phyloP scores from a whole-genome alignment of 2,113 vertebrate species.

The Tragelaphus scriptus region DNA sequence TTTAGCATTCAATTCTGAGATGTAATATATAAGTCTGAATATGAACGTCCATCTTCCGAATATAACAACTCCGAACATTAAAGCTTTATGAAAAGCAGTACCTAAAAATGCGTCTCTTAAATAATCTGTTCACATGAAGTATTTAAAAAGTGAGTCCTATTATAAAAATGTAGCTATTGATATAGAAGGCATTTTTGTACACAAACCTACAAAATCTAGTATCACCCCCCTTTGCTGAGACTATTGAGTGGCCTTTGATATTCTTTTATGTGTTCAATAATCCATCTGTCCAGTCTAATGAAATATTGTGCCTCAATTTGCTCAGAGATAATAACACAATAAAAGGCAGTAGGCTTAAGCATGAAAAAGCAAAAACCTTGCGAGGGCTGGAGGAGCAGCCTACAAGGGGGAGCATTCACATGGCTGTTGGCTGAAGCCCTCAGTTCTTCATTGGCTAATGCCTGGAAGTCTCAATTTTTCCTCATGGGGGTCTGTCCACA shows the following conservation, averaged over 20 bases:
- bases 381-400: no score
- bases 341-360: constrained; percentile 69
- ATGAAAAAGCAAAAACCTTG: constrained; percentile 40
- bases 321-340: constrained; percentile 59
- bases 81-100: neutral
- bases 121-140: neutral
- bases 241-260: constrained; percentile 59
- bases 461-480: neutral
- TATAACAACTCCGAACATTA: neutral
- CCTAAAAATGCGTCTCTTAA: neutral
- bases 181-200: neutral
- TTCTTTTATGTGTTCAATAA: constrained; percentile 60
- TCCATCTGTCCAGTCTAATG: constrained; percentile 55
- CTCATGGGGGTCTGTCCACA: accelerated
- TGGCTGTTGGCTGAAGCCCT: neutral
- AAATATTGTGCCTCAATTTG: constrained; percentile 68
- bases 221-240: constrained; percentile 69
- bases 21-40: neutral
- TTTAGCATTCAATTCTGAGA: neutral
- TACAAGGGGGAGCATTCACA: accelerated
- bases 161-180: neutral
- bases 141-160: constrained; percentile 5
- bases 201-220: constrained; percentile 32
- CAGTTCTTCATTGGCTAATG: neutral
- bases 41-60: neutral